Evolutionary conservation across 2,888 invertebrate species (phyloP).

Genomic region (Drosophila atroscutellata): DNA sequence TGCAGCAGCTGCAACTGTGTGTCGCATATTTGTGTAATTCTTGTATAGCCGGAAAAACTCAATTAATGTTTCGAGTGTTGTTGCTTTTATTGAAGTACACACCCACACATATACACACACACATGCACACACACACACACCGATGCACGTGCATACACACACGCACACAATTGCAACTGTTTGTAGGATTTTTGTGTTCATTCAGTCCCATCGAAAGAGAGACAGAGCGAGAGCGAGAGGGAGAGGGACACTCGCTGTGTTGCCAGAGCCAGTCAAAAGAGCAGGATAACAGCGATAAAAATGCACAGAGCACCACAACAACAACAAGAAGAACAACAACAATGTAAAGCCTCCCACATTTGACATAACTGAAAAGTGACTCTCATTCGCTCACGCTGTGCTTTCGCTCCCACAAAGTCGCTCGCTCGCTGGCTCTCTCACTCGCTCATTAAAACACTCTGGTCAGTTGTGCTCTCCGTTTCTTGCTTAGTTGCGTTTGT

Average conservation of each 20-base stretch:
- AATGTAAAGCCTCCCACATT: conserved; percentile 68
- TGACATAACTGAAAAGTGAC: conserved; percentile 29
- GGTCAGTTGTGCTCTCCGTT: conserved; percentile 50
- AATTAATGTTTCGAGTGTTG: conserved; percentile 70
- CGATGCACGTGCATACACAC: conserved; percentile 2
- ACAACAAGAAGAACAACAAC: conserved; percentile 42
- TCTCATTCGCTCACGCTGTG: conserved; percentile 23
- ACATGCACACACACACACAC: background rate
- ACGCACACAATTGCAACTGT: conserved; percentile 35
- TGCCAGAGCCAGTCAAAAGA: conserved; percentile 33
- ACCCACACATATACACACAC: conserved; percentile 41
- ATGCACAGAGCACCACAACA: conserved; percentile 37
- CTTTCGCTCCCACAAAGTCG: conserved; percentile 10
- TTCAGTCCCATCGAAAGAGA: conserved; percentile 34
- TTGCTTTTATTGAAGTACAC: conserved; percentile 63
- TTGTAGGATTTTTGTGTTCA: conserved; percentile 54
- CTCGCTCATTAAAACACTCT: conserved; percentile 27
- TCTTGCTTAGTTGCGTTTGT: conserved; percentile 62
- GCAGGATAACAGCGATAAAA: conserved; percentile 53
- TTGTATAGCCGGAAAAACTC: conserved; percentile 74
- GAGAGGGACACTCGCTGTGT: conserved; percentile 15
- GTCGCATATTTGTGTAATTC: conserved; percentile 57
- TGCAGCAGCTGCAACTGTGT: conserved; percentile 27
- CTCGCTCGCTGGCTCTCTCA: conserved; percentile 6
- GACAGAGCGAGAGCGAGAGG: conserved; percentile 1